Percentiles rank a stretch among this genome's conserved stretches.
phyloP scores from a whole-genome alignment of 2,888 invertebrate genomes.

The Eupeodes latifasciatus region DNA sequence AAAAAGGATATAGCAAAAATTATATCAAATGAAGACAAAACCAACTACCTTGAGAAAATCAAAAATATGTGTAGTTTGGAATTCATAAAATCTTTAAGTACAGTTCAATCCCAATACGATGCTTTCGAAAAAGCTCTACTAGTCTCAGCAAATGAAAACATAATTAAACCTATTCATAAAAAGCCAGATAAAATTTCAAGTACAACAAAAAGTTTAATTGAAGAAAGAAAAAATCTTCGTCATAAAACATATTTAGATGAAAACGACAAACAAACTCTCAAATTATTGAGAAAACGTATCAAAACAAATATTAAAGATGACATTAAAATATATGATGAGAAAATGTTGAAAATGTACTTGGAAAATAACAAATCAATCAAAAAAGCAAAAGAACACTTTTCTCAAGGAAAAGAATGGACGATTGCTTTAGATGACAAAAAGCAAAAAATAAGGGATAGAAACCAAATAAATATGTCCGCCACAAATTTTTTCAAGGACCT shows the following conservation, averaged over 20 bases:
- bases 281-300: neutral
- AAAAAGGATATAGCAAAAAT: neutral
- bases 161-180: too few species aligned
- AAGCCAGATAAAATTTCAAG: too few species aligned
- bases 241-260: slow-evolving; percentile 15
- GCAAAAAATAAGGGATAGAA: neutral
- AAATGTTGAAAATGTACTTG: slow-evolving; percentile 5
- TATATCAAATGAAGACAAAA: neutral
- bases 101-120: slow-evolving; percentile 30
- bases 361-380: slow-evolving; percentile 23
- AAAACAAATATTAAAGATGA: neutral
- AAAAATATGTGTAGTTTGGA: slow-evolving; percentile 9
- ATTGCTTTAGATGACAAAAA: neutral
- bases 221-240: neutral
- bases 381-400: slow-evolving; percentile 38
- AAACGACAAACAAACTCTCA: slow-evolving; percentile 4
- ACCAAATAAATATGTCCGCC: neutral
- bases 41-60: slow-evolving; percentile 7
- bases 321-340: neutral
- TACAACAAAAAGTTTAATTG: neutral
- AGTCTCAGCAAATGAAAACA: too few species aligned
- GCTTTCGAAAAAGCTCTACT: neutral
- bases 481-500: neutral
- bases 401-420: neutral
- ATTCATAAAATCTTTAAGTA: neutral